Percentiles rank a stretch among this genome's conserved stretches.
Conservation (phyloP, 53 echinoderm and acorn worm species). For the Apostichopus leukothele region DNA sequence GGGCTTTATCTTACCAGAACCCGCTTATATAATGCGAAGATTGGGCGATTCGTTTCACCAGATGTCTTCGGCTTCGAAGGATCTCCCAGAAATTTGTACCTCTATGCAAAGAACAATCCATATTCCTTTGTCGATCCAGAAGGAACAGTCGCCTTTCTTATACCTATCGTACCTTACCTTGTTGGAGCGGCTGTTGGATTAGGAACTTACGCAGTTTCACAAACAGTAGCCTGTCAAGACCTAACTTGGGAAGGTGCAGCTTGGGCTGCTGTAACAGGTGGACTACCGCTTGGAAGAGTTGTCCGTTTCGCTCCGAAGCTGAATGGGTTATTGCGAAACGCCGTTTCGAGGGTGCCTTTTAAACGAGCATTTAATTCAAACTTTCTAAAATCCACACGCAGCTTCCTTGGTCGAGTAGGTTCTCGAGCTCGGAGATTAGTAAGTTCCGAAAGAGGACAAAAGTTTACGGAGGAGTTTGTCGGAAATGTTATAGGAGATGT, state of each 20-base stretch:
- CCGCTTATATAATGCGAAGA: slow-evolving; percentile 42
- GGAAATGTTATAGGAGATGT: neutral
- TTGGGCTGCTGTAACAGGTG: neutral
- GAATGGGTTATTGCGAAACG: neutral
- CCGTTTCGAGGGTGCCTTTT: neutral
- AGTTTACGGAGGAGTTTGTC: neutral
- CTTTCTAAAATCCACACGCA: neutral
- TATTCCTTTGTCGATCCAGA: slow-evolving; percentile 47
- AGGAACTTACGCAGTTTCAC: neutral
- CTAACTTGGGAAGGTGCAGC: neutral
- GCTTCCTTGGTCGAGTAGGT: neutral
- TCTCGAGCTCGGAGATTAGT: neutral
- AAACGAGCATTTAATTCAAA: neutral
- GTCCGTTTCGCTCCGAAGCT: neutral
- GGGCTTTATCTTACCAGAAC: slow-evolving; percentile 52
- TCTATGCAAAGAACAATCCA: slow-evolving; percentile 56
- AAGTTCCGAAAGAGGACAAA: neutral
- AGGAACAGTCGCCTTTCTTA: slow-evolving; percentile 35
- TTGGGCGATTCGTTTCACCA: slow-evolving; percentile 52
- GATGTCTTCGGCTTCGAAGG: slow-evolving; percentile 46
- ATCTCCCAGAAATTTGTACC: slow-evolving; percentile 47
- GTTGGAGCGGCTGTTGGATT: neutral
- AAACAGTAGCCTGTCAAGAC: neutral
- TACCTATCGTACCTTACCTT: neutral
- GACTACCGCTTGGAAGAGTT: neutral